Evolutionary conservation across 1,140 invertebrate species (phyloP).

Genomic region (Cheumatopsyche charites): DNA sequence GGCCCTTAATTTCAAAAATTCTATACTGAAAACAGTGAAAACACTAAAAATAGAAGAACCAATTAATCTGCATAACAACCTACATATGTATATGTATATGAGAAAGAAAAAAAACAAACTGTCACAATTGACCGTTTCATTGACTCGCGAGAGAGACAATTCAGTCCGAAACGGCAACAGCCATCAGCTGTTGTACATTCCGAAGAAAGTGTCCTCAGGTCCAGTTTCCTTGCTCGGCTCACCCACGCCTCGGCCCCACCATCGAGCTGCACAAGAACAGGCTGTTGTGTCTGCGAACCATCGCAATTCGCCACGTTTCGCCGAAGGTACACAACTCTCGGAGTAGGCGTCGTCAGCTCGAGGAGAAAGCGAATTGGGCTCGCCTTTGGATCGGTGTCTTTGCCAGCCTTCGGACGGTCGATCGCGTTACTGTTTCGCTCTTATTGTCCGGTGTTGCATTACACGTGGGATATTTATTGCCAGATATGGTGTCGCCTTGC

Average conservation of each 20-base stretch:
- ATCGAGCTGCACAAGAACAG: no score
- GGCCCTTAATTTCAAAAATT: no score
- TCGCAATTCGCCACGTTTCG: neutral
- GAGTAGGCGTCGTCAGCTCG: neutral
- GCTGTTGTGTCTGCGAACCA: no score
- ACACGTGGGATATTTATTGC: neutral
- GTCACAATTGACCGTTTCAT: neutral
- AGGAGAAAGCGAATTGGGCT: constrained; percentile 13
- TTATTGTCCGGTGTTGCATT: neutral
- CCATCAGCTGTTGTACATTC: neutral
- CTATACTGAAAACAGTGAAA: no score
- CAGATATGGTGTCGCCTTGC: constrained; percentile 5
- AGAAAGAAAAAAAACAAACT: no score
- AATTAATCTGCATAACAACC: no score
- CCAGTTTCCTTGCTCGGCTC: neutral
- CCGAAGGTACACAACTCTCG: neutral
- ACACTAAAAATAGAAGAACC: no score
- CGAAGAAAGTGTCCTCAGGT: neutral
- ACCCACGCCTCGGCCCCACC: constrained; percentile 1
- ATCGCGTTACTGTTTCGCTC: constrained; percentile 20
- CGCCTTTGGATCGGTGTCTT: constrained; percentile 6
- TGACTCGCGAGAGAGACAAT: no score
- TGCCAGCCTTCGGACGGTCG: neutral
- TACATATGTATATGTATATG: no score
- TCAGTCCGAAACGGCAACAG: neutral